Evolutionary conservation across 1,140 invertebrate genomes (phyloP).

Genomic region (Tenebrio molitor): DNA sequence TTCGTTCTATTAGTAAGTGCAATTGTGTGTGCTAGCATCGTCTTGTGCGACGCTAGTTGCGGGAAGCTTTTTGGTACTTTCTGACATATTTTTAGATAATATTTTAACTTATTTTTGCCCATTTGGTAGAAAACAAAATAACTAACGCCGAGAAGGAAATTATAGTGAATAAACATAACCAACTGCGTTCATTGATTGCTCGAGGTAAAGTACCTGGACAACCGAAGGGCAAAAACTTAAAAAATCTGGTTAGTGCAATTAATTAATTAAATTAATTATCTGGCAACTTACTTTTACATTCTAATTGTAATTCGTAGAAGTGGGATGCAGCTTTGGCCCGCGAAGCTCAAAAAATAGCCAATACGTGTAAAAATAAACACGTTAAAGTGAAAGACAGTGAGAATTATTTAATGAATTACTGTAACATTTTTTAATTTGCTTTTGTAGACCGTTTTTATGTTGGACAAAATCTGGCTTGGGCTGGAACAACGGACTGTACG

Average conservation of each 20-base stretch:
- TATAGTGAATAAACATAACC: constrained; percentile 62
- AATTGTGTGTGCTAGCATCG: no score
- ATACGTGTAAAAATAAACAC: constrained; percentile 53
- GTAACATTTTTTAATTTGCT: background rate
- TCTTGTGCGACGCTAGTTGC: no score
- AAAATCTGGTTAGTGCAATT: constrained; percentile 53
- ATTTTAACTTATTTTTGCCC: no score
- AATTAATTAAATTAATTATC: background rate
- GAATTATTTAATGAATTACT: constrained; percentile 6
- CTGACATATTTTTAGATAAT: no score
- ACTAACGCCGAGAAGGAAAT: constrained; percentile 56
- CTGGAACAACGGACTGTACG: background rate
- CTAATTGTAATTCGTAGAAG: constrained; percentile 45
- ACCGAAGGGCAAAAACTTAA: constrained; percentile 56
- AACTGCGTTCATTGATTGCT: constrained; percentile 54
- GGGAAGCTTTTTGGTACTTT: no score
- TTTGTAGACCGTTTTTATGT: constrained; percentile 28
- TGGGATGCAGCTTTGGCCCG: constrained; percentile 47
- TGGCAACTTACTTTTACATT: background rate
- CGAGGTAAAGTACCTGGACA: constrained; percentile 55
- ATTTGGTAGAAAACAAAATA: constrained; percentile 57
- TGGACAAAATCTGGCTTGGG: constrained; percentile 25
- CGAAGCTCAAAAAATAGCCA: constrained; percentile 56
- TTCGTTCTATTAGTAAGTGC: no score
- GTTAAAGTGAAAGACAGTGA: constrained; percentile 52